Base-by-base conservation (phyloP, 2,888 invertebrate genomes). In the Phalera bucephala region DNA sequence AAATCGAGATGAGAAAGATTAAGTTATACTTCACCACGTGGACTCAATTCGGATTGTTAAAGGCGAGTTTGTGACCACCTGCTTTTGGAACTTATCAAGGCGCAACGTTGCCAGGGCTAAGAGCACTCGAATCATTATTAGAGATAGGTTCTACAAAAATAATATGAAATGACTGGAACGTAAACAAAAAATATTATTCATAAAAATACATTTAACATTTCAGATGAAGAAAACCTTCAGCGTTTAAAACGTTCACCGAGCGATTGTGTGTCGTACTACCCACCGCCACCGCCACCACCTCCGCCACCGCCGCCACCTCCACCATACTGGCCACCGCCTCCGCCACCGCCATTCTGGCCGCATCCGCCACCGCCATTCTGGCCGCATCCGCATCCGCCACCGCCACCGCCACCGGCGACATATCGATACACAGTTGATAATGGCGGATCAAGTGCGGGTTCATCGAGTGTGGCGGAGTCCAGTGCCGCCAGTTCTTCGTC, bases 181-280 rank as follows among this genome's bases (percentile, higher is more conserved):
- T 11, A 31, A 17, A 7, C 21, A 40, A 27, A 19, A 17, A 12
- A 7, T 19, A 4, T 10, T 31, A 23, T 19, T 31, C 44, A 59
- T 1, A n/a, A n/a, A n/a, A n/a, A n/a, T n/a, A n/a, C n/a, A n/a
- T n/a, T n/a, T n/a, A n/a, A n/a, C n/a, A n/a, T 73, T 82, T 64
- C 66, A 70, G 80, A 61, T 8, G 42, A 51, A 0, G 33, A 59
- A 9, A 38, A 12, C 3, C 23, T 68, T 1, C 63, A 72, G 4
- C 63, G 86, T 3, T 9, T 79, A 27, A 81, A 65, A 42, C 78
- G 87, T 0, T 74, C 82, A 0, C 74, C 80, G 2, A 44, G 73
- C 28, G 30, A 48, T 21, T 70, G 71, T 3, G 68, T 53, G 12
- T 51, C 40, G 6, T 54, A 57, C 22, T 62, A 47, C 30, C 65